Conservation (phyloP, 2,888 invertebrate species). For the Torymus tubicola region DNA sequence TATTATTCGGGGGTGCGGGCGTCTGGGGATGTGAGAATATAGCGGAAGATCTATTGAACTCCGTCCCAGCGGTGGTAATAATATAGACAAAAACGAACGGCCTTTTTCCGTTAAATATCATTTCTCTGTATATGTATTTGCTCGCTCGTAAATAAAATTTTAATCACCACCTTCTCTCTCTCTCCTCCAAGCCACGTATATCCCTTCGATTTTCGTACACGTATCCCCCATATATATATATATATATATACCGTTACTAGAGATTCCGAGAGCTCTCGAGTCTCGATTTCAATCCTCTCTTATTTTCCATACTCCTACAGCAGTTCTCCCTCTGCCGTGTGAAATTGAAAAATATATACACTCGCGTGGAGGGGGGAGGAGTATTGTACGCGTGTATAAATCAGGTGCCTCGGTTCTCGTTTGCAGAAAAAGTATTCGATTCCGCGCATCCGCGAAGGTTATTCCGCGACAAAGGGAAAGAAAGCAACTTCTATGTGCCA, state of each 20-base stretch:
- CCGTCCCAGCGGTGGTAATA: too few species aligned
- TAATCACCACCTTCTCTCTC: constrained; percentile 32
- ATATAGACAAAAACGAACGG: too few species aligned
- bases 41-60: too few species aligned
- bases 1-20: too few species aligned
- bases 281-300: constrained; percentile 59
- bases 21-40: too few species aligned
- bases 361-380: neutral
- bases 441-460: too few species aligned
- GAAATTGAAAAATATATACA: constrained; percentile 57
- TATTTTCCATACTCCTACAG: constrained; percentile 40
- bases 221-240: too few species aligned
- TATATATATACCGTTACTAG: constrained; percentile 29
- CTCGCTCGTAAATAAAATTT: constrained; percentile 50
- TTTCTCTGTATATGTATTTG: too few species aligned
- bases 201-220: constrained; percentile 23
- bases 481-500: too few species aligned
- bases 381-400: constrained; percentile 11
- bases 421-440: neutral
- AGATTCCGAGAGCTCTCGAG: constrained; percentile 45
- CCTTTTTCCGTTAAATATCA: neutral
- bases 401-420: constrained; percentile 1
- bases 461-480: too few species aligned
- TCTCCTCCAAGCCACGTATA: too few species aligned
- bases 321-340: constrained; percentile 44